Evolutionary conservation across 2,888 invertebrate species (phyloP), one percentile per base, ranked within the genome.

Genomic region (Nephrotoma flavescens): DNA sequence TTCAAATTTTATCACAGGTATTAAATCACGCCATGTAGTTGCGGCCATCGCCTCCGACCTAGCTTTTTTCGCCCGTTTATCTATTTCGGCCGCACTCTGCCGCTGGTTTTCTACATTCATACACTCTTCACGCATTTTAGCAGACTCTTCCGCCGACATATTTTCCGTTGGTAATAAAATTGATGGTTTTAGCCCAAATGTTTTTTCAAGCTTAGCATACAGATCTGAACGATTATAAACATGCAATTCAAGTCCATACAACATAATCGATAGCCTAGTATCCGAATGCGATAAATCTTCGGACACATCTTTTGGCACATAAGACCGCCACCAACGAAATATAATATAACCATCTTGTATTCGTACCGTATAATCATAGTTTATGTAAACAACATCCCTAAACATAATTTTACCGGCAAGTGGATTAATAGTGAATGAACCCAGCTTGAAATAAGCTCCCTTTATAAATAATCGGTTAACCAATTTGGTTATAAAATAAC

Each of bases 321-420:
- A 98, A 47, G 97, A 96, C 88, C 97, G 93, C 99, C 99, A 99
- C 97, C 98, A 99, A 86, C 98, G 94, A 92, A 99, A 99, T 92
- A 99, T 97, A 88, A 98, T 93, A 94, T 98, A 98, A 1, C 99
- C 99, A 93, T 99, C 99, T 91, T 98, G 98, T 88, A 98, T 95
- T 88, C 98, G 94, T 83, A 98, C 92, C 45, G 97, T 96, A 91
- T 96, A 98, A 92, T 99, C 99, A 90, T 97, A 96, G 88, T 97
- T 98, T 87, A 98, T 96, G 90, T 97, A 98, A 87, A 97, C 96
- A 89, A 99, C 95, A 92, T 99, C 98, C 87, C 98, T 94, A 91
- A 99, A 98, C 99, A 99, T 99, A 86, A 99, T 96, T 92, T 99
- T 99, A 3, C 99, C 99, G 87, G 98, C 97, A 88, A 99, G 93